Evolutionary conservation across 2,113 vertebrate genomes (phyloP).

Genomic region (Elephantulus edwardii): DNA sequence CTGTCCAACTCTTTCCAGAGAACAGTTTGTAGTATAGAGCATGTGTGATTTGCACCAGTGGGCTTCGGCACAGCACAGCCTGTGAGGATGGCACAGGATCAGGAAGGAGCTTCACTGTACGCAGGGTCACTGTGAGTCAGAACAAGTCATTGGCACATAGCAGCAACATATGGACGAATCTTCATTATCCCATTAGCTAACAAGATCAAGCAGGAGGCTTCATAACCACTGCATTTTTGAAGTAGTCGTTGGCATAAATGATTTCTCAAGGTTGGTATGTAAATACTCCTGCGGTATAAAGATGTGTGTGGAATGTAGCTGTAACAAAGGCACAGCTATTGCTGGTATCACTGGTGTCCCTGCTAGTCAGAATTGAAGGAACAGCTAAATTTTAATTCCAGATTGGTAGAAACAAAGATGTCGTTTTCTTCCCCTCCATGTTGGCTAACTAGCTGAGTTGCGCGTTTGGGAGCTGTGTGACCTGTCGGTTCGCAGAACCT

Average conservation of each 20-base stretch:
- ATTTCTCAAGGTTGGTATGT: accelerated
- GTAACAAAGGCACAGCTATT: no score
- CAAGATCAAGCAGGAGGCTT: neutral
- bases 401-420: neutral
- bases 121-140: no score
- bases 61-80: no score
- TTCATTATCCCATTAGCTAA: neutral
- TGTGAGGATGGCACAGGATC: no score
- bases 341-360: accelerated
- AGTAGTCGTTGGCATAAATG: neutral
- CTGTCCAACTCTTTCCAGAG: neutral
- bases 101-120: no score
- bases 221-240: neutral
- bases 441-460: neutral
- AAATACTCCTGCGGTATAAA: neutral
- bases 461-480: neutral
- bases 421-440: neutral
- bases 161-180: no score
- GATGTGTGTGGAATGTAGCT: neutral
- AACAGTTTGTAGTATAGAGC: neutral
- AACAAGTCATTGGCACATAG: no score
- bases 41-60: no score
- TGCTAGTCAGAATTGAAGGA: neutral
- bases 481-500: neutral
- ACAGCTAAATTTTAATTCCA: neutral